Evolutionary conservation across 2,888 invertebrate species (phyloP).

Genomic region (Cryptosula pallasiana): DNA sequence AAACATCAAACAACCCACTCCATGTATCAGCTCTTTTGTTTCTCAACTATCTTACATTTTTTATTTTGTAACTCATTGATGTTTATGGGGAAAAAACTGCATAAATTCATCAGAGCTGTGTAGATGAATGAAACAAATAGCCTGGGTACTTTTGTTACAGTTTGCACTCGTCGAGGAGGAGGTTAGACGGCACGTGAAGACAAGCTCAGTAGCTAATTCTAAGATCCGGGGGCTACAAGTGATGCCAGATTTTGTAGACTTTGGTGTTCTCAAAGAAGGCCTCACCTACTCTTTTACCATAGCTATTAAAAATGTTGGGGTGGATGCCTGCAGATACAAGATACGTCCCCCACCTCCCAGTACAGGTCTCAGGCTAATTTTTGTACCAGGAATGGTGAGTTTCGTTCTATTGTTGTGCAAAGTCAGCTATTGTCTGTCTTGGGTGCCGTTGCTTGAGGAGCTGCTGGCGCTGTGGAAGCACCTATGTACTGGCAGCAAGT

Average conservation of each 20-base stretch:
- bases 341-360: conserved; percentile 51
- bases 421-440: too few relatives aligned
- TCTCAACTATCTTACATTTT: too few relatives aligned
- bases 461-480: too few relatives aligned
- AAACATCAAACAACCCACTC: too few relatives aligned
- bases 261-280: conserved; percentile 51
- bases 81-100: too few relatives aligned
- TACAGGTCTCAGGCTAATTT: conserved; percentile 48
- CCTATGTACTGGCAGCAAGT: too few relatives aligned
- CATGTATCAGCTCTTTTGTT: too few relatives aligned
- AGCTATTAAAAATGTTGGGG: conserved; percentile 48
- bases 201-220: conserved; percentile 35
- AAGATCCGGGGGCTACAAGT: conserved; percentile 46
- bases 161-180: conserved; percentile 45
- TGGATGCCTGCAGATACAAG: conserved; percentile 51
- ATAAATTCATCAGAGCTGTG: too few relatives aligned
- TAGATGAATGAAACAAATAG: too few relatives aligned
- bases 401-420: not conserved
- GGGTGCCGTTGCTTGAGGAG: too few relatives aligned
- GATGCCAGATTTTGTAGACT: conserved; percentile 47
- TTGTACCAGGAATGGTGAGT: conserved; percentile 50
- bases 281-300: conserved; percentile 45
- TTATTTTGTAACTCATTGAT: too few relatives aligned
- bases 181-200: conserved; percentile 44
- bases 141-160: conserved; percentile 30